Percentiles rank a stretch among this genome's conserved stretches.
Evolutionary conservation across 2,797 vertebrate species (phyloP).

Genomic region (Potorous gilbertii): DNA sequence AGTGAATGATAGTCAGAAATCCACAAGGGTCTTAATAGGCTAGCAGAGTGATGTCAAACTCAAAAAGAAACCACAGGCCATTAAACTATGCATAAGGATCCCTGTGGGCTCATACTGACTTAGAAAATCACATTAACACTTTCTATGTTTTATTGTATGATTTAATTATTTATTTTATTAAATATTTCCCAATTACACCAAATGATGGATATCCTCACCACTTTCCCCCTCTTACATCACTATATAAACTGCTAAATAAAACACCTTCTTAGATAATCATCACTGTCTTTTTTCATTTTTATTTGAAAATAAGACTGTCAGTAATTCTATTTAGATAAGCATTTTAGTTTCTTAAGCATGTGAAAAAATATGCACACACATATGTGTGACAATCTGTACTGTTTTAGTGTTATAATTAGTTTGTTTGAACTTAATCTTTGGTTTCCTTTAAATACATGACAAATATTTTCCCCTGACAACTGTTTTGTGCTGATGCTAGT

Average conservation of each 20-base stretch:
- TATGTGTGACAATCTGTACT: background rate
- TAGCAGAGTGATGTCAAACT: background rate
- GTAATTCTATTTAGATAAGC: background rate
- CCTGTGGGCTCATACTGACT: background rate
- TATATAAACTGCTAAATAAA: background rate
- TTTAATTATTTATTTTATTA: background rate
- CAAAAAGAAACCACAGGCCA: background rate
- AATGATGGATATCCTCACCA: background rate
- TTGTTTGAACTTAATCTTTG: constrained; percentile 58
- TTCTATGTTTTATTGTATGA: background rate
- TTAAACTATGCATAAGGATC: background rate
- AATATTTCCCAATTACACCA: background rate
- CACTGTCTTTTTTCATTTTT: constrained; percentile 11
- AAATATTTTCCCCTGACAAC: constrained; percentile 51
- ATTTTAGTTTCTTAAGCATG: background rate
- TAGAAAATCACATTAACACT: background rate
- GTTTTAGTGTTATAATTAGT: background rate
- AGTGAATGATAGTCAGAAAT: background rate
- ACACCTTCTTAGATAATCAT: background rate
- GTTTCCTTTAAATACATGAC: constrained; percentile 25
- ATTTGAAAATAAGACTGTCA: constrained; percentile 14
- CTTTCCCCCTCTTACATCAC: background rate
- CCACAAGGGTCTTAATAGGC: background rate
- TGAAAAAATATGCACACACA: background rate
- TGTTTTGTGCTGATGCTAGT: constrained; percentile 54